phyloP scores from a whole-genome alignment of 2,113 vertebrate genomes.

The Paracanthobrama guichenoti region DNA sequence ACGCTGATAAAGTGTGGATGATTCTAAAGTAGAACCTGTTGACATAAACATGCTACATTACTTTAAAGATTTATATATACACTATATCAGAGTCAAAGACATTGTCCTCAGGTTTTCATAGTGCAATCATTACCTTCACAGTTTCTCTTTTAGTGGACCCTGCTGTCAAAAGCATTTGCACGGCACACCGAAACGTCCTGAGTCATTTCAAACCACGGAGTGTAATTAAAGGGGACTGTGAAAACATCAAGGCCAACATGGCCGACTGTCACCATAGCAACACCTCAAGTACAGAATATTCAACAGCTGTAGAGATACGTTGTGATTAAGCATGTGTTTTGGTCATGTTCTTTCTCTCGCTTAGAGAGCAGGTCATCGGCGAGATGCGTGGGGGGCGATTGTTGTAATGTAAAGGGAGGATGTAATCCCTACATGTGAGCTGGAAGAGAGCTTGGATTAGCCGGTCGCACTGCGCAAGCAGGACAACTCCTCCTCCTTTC shows the following conservation, averaged over 20 bases:
- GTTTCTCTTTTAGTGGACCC: background rate
- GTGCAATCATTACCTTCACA: background rate
- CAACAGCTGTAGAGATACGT: conserved; percentile 68
- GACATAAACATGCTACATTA: background rate
- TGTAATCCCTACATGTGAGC: conserved; percentile 20
- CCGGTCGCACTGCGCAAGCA: conserved; percentile 28
- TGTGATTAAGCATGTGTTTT: conserved; percentile 71
- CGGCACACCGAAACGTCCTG: conserved; percentile 62
- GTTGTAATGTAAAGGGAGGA: conserved; percentile 22
- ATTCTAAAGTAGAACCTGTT: background rate
- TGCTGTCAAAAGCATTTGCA: conserved; percentile 60
- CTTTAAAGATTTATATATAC: background rate
- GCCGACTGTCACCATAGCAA: conserved; percentile 69
- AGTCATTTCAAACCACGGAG: conserved; percentile 63
- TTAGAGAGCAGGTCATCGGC: conserved; percentile 10
- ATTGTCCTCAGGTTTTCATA: conserved; percentile 3
- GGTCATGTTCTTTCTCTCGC: conserved; percentile 39
- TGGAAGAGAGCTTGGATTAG: conserved; percentile 30
- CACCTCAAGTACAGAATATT: conserved; percentile 54
- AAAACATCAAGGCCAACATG: conserved; percentile 54
- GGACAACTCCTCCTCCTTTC: background rate
- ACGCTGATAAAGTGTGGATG: background rate
- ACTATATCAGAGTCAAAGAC: background rate
- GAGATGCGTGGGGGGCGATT: background rate
- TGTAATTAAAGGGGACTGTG: conserved; percentile 52